Conservation (phyloP, 2,797 vertebrate species). For the Acestrorhynchus altus region DNA sequence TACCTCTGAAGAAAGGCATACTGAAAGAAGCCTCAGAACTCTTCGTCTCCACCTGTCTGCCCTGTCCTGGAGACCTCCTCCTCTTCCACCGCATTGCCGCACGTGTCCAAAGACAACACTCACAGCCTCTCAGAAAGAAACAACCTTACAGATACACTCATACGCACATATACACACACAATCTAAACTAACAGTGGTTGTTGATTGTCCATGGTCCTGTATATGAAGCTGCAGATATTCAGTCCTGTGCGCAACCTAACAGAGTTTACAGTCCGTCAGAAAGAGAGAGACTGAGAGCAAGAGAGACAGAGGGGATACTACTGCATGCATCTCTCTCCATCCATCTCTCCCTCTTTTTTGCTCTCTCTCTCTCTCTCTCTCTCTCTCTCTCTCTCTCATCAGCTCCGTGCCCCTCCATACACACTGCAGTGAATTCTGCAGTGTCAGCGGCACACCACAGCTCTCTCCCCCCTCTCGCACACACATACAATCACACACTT, state of each 20-base stretch:
- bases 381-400: slow-evolving; percentile 37
- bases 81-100: slow-evolving; percentile 62
- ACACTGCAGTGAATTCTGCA: slow-evolving; percentile 62
- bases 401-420: slow-evolving; percentile 47
- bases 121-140: slow-evolving; percentile 1
- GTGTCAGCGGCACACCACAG: slow-evolving; percentile 50
- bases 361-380: slow-evolving; percentile 30
- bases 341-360: slow-evolving; percentile 35
- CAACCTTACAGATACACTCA: slow-evolving; percentile 17
- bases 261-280: slow-evolving; percentile 46
- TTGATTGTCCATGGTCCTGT: slow-evolving; percentile 3
- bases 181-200: background rate
- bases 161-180: background rate
- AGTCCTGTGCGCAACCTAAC: slow-evolving; percentile 2
- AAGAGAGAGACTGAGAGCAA: background rate
- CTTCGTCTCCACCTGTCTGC: slow-evolving; percentile 54
- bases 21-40: slow-evolving; percentile 45
- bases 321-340: slow-evolving; percentile 46
- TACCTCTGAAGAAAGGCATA: slow-evolving; percentile 65
- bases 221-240: background rate
- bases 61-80: slow-evolving; percentile 61
- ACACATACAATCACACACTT: background rate
- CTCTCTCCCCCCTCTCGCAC: slow-evolving; percentile 14
- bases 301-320: slow-evolving; percentile 41
- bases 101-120: slow-evolving; percentile 14